Evolutionary conservation across 2,113 vertebrate genomes (phyloP).

Genomic region (Sceloporus tristichus): DNA sequence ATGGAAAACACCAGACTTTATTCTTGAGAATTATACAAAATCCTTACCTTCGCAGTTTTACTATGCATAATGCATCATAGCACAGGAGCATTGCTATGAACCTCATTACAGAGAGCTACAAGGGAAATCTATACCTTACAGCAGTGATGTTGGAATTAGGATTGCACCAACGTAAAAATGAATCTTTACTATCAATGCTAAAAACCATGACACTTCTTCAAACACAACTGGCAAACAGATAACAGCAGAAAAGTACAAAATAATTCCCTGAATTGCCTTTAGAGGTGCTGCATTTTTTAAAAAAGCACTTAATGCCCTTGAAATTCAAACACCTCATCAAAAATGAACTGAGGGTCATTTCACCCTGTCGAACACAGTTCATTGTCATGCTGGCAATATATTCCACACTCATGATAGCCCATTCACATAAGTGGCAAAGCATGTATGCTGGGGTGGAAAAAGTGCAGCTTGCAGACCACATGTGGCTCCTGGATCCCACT

Average conservation of each 20-base stretch:
- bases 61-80: rapidly evolving
- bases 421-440: not conserved
- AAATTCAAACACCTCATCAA: not conserved
- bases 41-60: not conserved
- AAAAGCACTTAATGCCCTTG: not conserved
- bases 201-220: not conserved
- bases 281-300: not conserved
- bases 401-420: not conserved
- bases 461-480: too few species aligned
- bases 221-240: not conserved
- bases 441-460: not conserved
- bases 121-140: constrained; percentile 3
- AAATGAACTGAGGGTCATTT: not conserved
- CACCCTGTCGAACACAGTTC: not conserved
- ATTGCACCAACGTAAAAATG: constrained; percentile 11
- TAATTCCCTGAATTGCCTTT: not conserved
- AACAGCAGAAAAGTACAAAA: not conserved
- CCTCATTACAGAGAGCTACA: not conserved
- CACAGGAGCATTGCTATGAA: not conserved
- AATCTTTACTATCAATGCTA: not conserved
- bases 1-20: rapidly evolving
- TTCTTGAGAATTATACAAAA: constrained; percentile 28
- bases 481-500: too few species aligned
- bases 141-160: not conserved
- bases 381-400: not conserved